Percentiles rank a stretch among this genome's conserved stretches.
phyloP scores from a whole-genome alignment of 92 coral and sea anemone genomes.

The Paramuricea clavata region DNA sequence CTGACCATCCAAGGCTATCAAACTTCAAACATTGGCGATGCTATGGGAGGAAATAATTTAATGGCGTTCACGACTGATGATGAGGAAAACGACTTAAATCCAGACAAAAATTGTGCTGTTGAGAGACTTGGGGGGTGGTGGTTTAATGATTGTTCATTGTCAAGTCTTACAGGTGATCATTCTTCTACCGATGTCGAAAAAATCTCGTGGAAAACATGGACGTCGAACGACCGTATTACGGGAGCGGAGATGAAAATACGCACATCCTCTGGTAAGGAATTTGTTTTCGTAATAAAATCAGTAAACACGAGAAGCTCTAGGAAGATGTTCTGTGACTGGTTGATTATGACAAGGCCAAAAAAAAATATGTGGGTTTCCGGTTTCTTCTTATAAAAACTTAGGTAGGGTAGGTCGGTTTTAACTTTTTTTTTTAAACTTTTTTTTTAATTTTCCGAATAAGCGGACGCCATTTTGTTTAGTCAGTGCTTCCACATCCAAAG shows the following conservation, averaged over 20 bases:
- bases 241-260: conserved; percentile 54
- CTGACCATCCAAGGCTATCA: background rate
- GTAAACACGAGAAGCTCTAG: background rate
- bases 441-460: no score
- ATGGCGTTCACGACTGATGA: conserved; percentile 58
- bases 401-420: no score
- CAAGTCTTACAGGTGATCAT: conserved; percentile 27
- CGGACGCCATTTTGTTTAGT: no score
- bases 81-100: conserved; percentile 33
- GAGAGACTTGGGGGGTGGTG: conserved; percentile 54
- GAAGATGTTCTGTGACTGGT: no score
- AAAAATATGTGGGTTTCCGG: no score
- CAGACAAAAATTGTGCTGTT: conserved; percentile 39
- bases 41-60: background rate
- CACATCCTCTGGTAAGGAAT: background rate
- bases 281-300: no score
- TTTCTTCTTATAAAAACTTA: no score
- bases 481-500: no score
- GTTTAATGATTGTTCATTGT: conserved; percentile 35
- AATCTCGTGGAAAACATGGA: conserved; percentile 37
- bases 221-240: conserved; percentile 1
- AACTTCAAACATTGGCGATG: conserved; percentile 29
- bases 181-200: background rate
- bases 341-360: no score
- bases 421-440: no score